These are phyloP conservation scores for Drosophila diplacantha DNA, from an alignment of 2,888 invertebrate genomes.

Conservation along the genomic window DNA sequence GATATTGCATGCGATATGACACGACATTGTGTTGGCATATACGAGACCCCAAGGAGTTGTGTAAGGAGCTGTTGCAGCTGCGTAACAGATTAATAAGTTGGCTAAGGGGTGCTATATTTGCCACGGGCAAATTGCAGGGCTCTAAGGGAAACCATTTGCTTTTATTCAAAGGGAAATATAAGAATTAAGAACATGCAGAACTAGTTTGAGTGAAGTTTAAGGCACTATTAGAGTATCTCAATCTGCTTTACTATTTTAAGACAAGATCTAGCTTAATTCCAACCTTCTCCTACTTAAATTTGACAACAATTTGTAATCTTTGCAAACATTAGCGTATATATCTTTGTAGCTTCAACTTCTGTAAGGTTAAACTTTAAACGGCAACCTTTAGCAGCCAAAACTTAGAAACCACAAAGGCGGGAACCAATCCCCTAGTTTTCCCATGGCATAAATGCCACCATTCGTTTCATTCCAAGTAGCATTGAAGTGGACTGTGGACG, in stretches of 20 bases:
- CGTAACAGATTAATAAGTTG: constrained; percentile 6
- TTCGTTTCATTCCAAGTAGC: constrained; percentile 5
- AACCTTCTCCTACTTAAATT: no score
- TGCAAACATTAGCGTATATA: not conserved
- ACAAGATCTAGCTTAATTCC: not conserved
- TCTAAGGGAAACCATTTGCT: not conserved
- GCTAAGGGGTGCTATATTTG: constrained; percentile 6
- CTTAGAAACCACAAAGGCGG: constrained; percentile 8
- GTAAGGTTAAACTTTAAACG: not conserved
- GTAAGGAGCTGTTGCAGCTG: constrained; percentile 20
- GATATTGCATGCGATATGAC: constrained; percentile 34
- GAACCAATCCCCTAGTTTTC: not conserved
- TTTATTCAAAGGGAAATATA: not conserved
- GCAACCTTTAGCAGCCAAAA: constrained; percentile 3
- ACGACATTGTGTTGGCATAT: constrained; percentile 14
- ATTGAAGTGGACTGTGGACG: constrained; percentile 8
- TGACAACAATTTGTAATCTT: not conserved
- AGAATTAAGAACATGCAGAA: not conserved
- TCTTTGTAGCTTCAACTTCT: not conserved
- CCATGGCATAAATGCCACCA: constrained; percentile 11
- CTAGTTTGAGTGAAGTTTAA: not conserved
- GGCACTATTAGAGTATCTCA: not conserved
- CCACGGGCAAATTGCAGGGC: constrained; percentile 3
- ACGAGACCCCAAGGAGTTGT: constrained; percentile 8
- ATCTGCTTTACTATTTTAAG: not conserved